These are phyloP conservation scores for Callipepla californica DNA, from an alignment of 2,113 vertebrate genomes.

Conservation along the genomic window DNA sequence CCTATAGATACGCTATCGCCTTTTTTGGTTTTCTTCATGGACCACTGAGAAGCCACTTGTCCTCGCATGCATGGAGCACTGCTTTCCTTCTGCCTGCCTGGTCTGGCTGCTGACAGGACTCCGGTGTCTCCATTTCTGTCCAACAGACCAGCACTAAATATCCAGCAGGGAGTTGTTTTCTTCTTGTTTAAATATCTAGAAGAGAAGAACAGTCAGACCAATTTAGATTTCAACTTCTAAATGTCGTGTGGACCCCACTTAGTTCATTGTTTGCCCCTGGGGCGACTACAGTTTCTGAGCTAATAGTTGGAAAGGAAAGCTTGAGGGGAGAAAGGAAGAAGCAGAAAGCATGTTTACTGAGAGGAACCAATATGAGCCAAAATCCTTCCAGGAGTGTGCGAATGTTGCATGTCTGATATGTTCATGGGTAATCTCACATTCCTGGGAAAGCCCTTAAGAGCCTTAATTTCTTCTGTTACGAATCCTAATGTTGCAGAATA, in stretches of 20 bases:
- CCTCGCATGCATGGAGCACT: rapidly evolving
- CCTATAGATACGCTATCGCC: background rate
- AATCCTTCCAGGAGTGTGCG: background rate
- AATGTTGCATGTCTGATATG: background rate
- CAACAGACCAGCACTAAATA: background rate
- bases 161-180: background rate
- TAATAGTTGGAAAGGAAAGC: background rate
- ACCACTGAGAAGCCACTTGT: background rate
- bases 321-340: background rate
- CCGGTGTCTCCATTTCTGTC: background rate
- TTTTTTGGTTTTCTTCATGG: background rate
- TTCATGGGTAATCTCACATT: background rate
- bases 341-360: background rate
- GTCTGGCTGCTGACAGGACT: background rate
- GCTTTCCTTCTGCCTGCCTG: rapidly evolving
- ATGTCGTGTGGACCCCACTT: background rate
- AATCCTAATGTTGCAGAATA: background rate
- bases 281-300: background rate
- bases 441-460: background rate
- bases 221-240: background rate
- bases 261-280: background rate
- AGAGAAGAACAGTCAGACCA: background rate
- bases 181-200: background rate
- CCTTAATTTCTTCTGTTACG: background rate
- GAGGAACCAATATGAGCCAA: background rate